These are phyloP conservation scores for Venustoraphidia nigricollis DNA, from an alignment of 2,888 invertebrate species.

Conservation along the genomic window DNA sequence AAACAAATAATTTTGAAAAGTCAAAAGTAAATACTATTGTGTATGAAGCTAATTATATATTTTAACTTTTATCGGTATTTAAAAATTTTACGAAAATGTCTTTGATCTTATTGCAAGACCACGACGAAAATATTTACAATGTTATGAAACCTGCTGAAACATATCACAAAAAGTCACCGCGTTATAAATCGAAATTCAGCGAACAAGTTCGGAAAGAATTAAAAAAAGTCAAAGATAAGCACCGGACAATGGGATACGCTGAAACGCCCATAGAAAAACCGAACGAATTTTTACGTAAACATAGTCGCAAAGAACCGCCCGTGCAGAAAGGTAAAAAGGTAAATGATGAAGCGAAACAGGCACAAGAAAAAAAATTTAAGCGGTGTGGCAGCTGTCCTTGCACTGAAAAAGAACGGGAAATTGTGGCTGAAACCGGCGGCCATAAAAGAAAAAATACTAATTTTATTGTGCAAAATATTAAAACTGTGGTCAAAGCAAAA, in stretches of 20 bases:
- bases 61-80: neutral
- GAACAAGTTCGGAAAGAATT: conserved; percentile 26
- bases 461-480: conserved; percentile 44
- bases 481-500: conserved; percentile 34
- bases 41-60: too few species aligned
- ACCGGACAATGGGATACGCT: conserved; percentile 47
- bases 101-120: conserved; percentile 43
- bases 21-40: too few species aligned
- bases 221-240: conserved; percentile 16
- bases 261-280: conserved; percentile 43
- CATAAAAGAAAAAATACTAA: conserved; percentile 23
- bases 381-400: conserved; percentile 22
- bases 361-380: conserved; percentile 24
- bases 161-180: conserved; percentile 34
- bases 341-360: neutral
- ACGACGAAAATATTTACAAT: conserved; percentile 50
- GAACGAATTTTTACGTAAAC: conserved; percentile 43
- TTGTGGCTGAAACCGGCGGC: conserved; percentile 11
- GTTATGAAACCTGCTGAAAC: conserved; percentile 34
- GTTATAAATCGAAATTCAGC: conserved; percentile 36
- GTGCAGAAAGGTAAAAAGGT: too few species aligned
- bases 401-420: conserved; percentile 9
- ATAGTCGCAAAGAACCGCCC: conserved; percentile 3
- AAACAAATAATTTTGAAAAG: too few species aligned
- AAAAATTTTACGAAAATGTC: conserved; percentile 34